Evolutionary conservation across 2,797 vertebrate species (phyloP).

Genomic region (Neosalanx taihuensis): DNA sequence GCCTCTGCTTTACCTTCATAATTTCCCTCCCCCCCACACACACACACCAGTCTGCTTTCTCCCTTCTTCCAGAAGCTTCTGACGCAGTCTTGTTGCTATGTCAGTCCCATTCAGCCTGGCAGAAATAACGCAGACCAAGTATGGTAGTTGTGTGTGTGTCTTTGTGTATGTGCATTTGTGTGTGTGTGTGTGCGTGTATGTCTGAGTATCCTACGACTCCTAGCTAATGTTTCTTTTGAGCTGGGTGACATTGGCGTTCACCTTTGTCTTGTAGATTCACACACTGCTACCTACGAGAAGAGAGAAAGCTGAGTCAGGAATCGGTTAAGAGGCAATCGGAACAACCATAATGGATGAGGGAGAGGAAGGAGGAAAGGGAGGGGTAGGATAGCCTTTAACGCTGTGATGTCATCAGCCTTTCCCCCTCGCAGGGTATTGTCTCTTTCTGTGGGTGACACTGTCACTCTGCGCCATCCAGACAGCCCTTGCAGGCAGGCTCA

Average conservation of each 20-base stretch:
- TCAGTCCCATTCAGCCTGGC: constrained; percentile 61
- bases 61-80: constrained; percentile 38
- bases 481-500: constrained; percentile 50
- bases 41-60: not conserved
- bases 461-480: constrained; percentile 39
- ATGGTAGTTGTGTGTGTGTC: constrained; percentile 38
- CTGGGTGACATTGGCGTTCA: constrained; percentile 65
- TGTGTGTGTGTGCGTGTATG: constrained; percentile 34
- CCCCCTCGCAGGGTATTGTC: constrained; percentile 14
- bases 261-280: constrained; percentile 40
- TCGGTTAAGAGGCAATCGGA: constrained; percentile 30
- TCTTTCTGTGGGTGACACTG: constrained; percentile 19
- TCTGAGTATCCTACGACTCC: constrained; percentile 5
- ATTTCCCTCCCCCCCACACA: constrained; percentile 18
- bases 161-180: constrained; percentile 31
- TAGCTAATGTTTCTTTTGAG: constrained; percentile 56
- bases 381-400: constrained; percentile 23
- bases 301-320: constrained; percentile 60
- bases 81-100: constrained; percentile 70
- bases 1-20: constrained; percentile 52
- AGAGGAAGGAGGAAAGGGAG: not conserved
- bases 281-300: constrained; percentile 4
- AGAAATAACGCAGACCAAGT: constrained; percentile 58
- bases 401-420: constrained; percentile 61
- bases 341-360: constrained; percentile 11